phyloP scores from a whole-genome alignment of 1,140 invertebrate genomes.

The Xylocopa sonorina region DNA sequence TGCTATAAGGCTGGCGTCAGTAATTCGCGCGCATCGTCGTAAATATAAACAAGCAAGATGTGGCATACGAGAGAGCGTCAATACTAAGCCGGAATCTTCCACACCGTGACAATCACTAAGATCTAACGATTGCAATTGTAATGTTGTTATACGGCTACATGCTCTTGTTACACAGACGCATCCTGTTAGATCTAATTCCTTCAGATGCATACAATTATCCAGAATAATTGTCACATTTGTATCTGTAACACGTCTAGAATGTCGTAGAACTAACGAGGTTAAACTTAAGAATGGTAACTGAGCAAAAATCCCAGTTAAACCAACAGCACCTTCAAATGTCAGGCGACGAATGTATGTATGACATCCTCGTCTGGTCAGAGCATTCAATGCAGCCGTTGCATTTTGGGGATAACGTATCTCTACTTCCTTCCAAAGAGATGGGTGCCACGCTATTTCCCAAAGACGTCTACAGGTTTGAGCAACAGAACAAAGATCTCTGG shows the following conservation, averaged over 20 bases:
- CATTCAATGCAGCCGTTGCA: conserved; percentile 82
- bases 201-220: conserved; percentile 72
- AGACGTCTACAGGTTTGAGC: conserved; percentile 92
- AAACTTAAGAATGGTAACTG: conserved; percentile 75
- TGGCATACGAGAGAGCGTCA: conserved; percentile 92
- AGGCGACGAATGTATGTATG: conserved; percentile 84
- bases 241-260: conserved; percentile 70
- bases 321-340: conserved; percentile 87
- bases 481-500: conserved; percentile 89
- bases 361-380: conserved; percentile 83
- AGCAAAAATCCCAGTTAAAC: conserved; percentile 89
- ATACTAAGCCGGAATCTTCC: conserved; percentile 91
- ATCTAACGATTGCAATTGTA: conserved; percentile 89
- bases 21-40: conserved; percentile 92
- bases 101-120: conserved; percentile 93
- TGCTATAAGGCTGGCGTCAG: conserved; percentile 90
- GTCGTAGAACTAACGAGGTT: conserved; percentile 71
- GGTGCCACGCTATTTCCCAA: conserved; percentile 92
- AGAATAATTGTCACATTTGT: conserved; percentile 69
- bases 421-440: conserved; percentile 89
- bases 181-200: conserved; percentile 85
- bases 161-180: conserved; percentile 87
- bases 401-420: conserved; percentile 85
- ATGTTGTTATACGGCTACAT: conserved; percentile 83
- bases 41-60: conserved; percentile 94